Evolutionary conservation across 2,888 invertebrate genomes (phyloP), one percentile per base, ranked within the genome.

Genomic region (Spialia ferax): DNA sequence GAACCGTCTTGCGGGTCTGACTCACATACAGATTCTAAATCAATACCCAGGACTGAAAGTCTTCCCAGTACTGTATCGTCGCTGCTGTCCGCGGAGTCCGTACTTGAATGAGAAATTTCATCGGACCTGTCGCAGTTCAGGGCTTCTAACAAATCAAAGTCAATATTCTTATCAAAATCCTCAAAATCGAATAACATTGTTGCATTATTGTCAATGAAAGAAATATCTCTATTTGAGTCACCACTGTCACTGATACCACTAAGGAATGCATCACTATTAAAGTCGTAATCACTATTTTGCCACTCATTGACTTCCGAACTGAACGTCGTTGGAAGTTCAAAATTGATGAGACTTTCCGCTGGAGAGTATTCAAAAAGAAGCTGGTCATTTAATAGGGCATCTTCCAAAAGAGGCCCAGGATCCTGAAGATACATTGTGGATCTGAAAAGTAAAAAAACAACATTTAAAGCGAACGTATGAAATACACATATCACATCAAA

Each of bases 321-420:
- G 70, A 88, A 71, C 57, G 83, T 78, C 1, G 78, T 69, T 20
- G 93, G 93, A 48, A 93, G 78, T 74, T 93, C 91, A 74, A 93
- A 92, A 80, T 92, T 92, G 73, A 91, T 87, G 72, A 93, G 88
- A 66, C 89, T 93, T 72, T 93, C 93, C 8, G 86, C 89, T 69
- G 93, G 92, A 5, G 93, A 92, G 73, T 86, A 88, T 73, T 92
- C 90, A 74, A 91, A 92, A 23, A 91, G 81, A 1, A 87, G 87
- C 71, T 89, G 86, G 70, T 93, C 92, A 70, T 81, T 86, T 60
- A 91, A 80, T 22, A 91, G 82, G 29, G 82, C 86, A 64, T 91
- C 91, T 70, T 90, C 88, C 26, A 87, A 77, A 69, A 85, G 77
- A 62, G 82, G 76, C 64, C 84, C 83, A 73, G 78, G 80, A 69